A percentile compares a stretch with the other conserved stretches of the same genome.
phyloP scores from a whole-genome alignment of 30 jellyfish, hydroid and myxozoan genomes.

The Pelagia noctiluca region DNA sequence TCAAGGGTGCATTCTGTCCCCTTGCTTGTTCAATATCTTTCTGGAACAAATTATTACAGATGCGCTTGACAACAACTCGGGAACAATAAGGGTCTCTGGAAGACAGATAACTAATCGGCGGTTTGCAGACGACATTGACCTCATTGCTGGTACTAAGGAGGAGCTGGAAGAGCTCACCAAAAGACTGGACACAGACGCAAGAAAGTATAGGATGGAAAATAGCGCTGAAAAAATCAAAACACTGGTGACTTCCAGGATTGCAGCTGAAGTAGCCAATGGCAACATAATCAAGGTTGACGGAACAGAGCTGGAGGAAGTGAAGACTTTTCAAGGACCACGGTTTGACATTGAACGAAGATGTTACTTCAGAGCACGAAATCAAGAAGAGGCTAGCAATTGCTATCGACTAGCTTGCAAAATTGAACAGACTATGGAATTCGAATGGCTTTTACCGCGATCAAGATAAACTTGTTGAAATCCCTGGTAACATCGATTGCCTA shows the following conservation, averaged over 20 bases:
- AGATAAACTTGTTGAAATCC: too few relatives aligned
- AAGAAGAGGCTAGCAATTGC: too few relatives aligned
- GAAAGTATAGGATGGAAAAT: constrained; percentile 51
- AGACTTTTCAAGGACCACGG: too few relatives aligned
- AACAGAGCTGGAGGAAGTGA: too few relatives aligned
- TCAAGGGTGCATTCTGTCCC: constrained; percentile 60
- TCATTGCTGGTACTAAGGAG: constrained; percentile 32
- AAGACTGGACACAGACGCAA: constrained; percentile 33
- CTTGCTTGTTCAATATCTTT: constrained; percentile 54
- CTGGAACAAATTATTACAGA: constrained; percentile 54
- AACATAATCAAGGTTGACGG: constrained; percentile 23
- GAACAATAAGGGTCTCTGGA: constrained; percentile 40
- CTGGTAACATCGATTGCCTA: too few relatives aligned
- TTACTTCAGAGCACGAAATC: too few relatives aligned
- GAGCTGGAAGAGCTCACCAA: constrained; percentile 44
- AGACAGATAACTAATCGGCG: constrained; percentile 41
- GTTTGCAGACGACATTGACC: constrained; percentile 61
- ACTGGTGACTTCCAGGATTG: constrained; percentile 12
- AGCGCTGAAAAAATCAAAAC: constrained; percentile 39
- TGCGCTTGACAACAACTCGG: constrained; percentile 30
- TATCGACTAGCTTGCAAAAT: too few relatives aligned
- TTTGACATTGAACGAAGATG: too few relatives aligned
- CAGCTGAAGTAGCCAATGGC: constrained; percentile 7
- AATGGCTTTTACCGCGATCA: too few relatives aligned
- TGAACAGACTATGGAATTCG: too few relatives aligned